phyloP scores from a whole-genome alignment of 2,888 invertebrate genomes.

The Bombylius major region DNA sequence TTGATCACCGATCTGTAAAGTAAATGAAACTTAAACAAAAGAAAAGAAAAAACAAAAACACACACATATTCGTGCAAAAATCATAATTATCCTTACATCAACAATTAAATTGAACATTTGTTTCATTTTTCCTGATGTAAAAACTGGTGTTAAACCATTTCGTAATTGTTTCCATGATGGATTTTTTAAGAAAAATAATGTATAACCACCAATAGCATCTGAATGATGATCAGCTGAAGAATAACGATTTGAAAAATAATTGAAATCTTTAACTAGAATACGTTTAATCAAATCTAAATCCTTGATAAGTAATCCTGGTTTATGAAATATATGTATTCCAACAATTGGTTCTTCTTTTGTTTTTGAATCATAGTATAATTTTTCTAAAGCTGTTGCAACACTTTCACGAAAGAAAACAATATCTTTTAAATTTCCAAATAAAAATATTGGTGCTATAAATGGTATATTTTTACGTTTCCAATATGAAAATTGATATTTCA shows the following conservation, averaged over 20 bases:
- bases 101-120: conserved; percentile 32
- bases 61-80: neutral
- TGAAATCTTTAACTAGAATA: conserved; percentile 38
- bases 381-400: conserved; percentile 28
- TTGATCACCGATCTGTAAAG: conserved; percentile 23
- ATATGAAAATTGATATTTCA: conserved; percentile 1
- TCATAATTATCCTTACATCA: conserved; percentile 18
- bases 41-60: neutral
- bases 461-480: conserved; percentile 32
- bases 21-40: neutral
- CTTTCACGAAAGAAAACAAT: conserved; percentile 24
- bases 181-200: conserved; percentile 36
- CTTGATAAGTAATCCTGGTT: conserved; percentile 35
- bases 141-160: conserved; percentile 37
- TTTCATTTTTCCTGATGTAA: conserved; percentile 35
- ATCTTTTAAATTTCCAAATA: conserved; percentile 36
- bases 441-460: conserved; percentile 28
- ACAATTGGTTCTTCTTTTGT: conserved; percentile 25
- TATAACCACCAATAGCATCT: conserved; percentile 34
- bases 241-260: conserved; percentile 33
- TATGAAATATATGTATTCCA: conserved; percentile 35
- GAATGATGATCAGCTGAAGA: conserved; percentile 23
- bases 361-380: conserved; percentile 27
- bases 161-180: conserved; percentile 37
- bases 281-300: conserved; percentile 38